Conservation (phyloP, 2,888 invertebrate genomes). For the Gymnoscelis rufifasciata region DNA sequence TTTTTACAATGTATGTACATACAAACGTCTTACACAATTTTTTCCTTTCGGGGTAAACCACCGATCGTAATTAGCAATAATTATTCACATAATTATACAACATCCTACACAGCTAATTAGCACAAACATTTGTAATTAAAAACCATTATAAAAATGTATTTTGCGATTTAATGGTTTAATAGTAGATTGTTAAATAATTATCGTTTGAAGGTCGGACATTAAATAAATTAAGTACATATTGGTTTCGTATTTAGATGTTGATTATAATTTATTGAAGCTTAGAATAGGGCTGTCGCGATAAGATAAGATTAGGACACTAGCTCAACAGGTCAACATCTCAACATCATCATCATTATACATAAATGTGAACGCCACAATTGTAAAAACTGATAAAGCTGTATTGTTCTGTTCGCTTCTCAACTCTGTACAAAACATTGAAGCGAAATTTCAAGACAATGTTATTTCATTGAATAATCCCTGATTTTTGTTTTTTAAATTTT, state of each 20-base stretch:
- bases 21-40: background rate
- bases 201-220: conserved; percentile 46
- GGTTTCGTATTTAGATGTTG: conserved; percentile 47
- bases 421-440: too few species aligned
- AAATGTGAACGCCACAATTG: too few species aligned
- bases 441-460: too few species aligned
- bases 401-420: too few species aligned
- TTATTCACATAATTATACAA: conserved; percentile 30
- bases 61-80: conserved; percentile 29
- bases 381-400: too few species aligned
- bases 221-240: conserved; percentile 50
- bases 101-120: conserved; percentile 37
- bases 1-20: background rate
- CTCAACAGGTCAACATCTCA: too few species aligned
- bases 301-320: background rate
- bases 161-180: conserved; percentile 59
- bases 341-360: too few species aligned
- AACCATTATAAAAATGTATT: conserved; percentile 48
- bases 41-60: conserved; percentile 23
- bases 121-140: conserved; percentile 45
- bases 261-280: conserved; percentile 42
- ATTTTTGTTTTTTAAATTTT: too few species aligned
- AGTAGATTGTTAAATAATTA: conserved; percentile 62
- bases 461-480: too few species aligned
- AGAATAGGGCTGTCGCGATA: conserved; percentile 8